Evolutionary conservation across 2,113 vertebrate genomes (phyloP).

Genomic region (Ammodytes marinus): DNA sequence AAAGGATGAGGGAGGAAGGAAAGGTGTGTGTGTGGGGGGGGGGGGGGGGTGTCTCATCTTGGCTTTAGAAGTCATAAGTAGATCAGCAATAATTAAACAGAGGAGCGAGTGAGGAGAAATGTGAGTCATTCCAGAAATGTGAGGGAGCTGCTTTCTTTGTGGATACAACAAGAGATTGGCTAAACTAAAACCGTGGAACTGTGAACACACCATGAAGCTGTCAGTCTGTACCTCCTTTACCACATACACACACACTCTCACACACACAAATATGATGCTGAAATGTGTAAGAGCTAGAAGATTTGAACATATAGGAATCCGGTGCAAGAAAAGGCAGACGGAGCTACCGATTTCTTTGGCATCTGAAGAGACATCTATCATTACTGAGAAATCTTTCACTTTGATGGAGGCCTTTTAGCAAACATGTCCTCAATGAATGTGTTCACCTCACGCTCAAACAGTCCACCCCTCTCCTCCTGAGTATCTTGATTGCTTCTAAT

Average conservation of each 20-base stretch:
- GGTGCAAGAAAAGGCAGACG: constrained; percentile 27
- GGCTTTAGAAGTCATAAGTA: constrained; percentile 57
- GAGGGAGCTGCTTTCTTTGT: constrained; percentile 82
- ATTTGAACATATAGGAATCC: constrained; percentile 34
- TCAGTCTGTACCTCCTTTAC: constrained; percentile 52
- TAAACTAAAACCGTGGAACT: constrained; percentile 70
- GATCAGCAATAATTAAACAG: constrained; percentile 74
- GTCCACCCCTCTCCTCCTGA: constrained; percentile 21
- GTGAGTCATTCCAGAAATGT: constrained; percentile 89
- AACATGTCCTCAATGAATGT: constrained; percentile 64
- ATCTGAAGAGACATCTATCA: constrained; percentile 40
- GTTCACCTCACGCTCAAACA: constrained; percentile 50
- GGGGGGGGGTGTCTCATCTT: constrained; percentile 40
- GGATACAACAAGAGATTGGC: constrained; percentile 73
- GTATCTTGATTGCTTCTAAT: constrained; percentile 3
- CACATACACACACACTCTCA: constrained; percentile 26
- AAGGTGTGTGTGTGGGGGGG: neutral
- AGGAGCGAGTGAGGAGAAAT: constrained; percentile 82
- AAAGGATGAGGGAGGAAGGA: constrained; percentile 29
- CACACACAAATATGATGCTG: constrained; percentile 32
- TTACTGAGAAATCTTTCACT: constrained; percentile 66
- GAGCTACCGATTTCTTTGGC: constrained; percentile 49
- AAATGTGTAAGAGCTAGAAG: neutral
- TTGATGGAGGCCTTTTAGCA: constrained; percentile 68
- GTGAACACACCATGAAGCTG: constrained; percentile 50